Percentiles rank a stretch among this genome's conserved stretches.
phyloP scores from a whole-genome alignment of 2,888 invertebrate species.

The Fragum sueziense region DNA sequence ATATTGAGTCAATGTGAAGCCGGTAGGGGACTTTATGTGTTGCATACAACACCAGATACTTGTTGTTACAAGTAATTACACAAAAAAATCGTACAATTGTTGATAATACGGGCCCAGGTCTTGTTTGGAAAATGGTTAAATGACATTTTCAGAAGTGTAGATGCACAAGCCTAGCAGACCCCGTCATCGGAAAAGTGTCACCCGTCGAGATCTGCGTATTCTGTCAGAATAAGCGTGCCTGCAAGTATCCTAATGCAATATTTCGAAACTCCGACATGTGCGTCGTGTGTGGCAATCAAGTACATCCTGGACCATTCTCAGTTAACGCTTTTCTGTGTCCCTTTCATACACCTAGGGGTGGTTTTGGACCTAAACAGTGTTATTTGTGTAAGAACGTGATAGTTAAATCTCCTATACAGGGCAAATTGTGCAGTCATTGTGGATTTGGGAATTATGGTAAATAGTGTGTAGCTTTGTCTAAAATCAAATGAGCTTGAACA shows the following conservation, averaged over 20 bases:
- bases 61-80: too few species aligned
- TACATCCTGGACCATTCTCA: conserved; percentile 10
- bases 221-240: conserved; percentile 46
- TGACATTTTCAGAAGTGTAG: conserved; percentile 57
- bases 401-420: conserved; percentile 29
- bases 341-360: conserved; percentile 39
- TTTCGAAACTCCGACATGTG: conserved; percentile 63
- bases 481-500: background rate
- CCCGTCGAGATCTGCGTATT: conserved; percentile 60
- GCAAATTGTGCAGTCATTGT: conserved; percentile 60
- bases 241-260: conserved; percentile 54
- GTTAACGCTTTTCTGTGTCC: conserved; percentile 44
- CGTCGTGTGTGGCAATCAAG: conserved; percentile 59
- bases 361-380: conserved; percentile 36
- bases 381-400: conserved; percentile 37
- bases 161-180: conserved; percentile 57
- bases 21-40: too few species aligned
- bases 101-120: too few species aligned
- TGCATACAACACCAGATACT: too few species aligned
- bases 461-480: conserved; percentile 39
- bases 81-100: too few species aligned
- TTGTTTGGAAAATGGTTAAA: too few species aligned
- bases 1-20: too few species aligned
- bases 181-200: conserved; percentile 49
- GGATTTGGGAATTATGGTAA: conserved; percentile 61